Evolutionary conservation across 1,140 invertebrate genomes (phyloP), one percentile per base, ranked within the genome.

Genomic region (Latrodectus geometricus): DNA sequence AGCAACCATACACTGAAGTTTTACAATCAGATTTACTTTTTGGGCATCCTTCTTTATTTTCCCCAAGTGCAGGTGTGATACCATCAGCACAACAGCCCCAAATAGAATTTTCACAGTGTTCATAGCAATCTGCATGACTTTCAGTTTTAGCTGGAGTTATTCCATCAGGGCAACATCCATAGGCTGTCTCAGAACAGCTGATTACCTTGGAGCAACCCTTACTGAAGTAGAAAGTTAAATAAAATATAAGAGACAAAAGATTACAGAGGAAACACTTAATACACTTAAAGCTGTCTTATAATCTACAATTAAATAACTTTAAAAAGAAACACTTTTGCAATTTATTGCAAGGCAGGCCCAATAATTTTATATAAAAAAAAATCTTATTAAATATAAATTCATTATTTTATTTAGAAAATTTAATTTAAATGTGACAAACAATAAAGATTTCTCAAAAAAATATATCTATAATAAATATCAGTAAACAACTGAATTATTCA

Each of bases 21-120:
- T 96, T 90, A 90, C 96, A 97, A 23, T 86, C 84, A 20, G 86
- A 73, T 0, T 9, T 54, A n/a, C 14, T 14, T 20, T 23, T 89
- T 50, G 54, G 35, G 90, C 97, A 98, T 0, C 96, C 96, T 91
- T 97, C 95, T 52, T 93, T 92, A 88, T 94, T 94, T 1, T 94
- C 94, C 68, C 97, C 97, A 90, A 97, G 96, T 1, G 98, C 96
- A 4, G 96, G 93, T 0, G 96, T 98, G 83, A 94, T 91, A 0
- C 94, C 94, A 90, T 99, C 97, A 9, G 94, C 93, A 90, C 98
- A 99, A 90, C 98, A 99, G 23, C 97, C 97, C 90, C 94, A 86
- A 4, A 93, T 92, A 20, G 94, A 94, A 52, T 80, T 92, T 0
- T 93, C 92, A 91, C 97, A 98, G 48, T 93, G 90, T 17, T 75